Conservation (phyloP, 2,888 invertebrate species). For the Yponomeuta cagnagella region DNA sequence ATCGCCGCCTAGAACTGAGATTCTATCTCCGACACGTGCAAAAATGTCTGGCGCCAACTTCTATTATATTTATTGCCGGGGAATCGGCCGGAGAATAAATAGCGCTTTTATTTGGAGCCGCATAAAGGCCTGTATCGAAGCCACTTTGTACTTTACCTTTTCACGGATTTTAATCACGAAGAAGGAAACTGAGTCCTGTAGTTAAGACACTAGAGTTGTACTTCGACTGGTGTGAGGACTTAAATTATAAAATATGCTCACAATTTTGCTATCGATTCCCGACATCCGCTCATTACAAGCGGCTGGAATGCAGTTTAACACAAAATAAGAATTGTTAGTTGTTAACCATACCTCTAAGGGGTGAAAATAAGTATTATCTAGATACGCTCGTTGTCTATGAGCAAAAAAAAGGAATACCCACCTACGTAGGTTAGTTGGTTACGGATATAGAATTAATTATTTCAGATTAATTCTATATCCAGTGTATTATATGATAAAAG, state of each 20-base stretch:
- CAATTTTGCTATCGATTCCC: slow-evolving; percentile 68
- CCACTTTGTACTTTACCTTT: slow-evolving; percentile 43
- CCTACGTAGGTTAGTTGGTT: no score
- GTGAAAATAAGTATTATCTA: slow-evolving; percentile 42
- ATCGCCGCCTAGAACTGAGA: slow-evolving; percentile 44
- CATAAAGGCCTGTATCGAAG: slow-evolving; percentile 50
- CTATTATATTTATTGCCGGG: slow-evolving; percentile 52
- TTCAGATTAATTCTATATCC: no score
- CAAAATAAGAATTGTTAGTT: slow-evolving; percentile 53
- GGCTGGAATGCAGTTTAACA: slow-evolving; percentile 65
- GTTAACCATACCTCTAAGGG: slow-evolving; percentile 30
- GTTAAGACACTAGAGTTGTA: slow-evolving; percentile 15
- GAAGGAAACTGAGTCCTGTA: neutral
- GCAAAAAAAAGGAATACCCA: neutral
- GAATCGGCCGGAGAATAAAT: slow-evolving; percentile 47
- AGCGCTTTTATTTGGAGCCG: slow-evolving; percentile 41
- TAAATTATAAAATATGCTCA: slow-evolving; percentile 60
- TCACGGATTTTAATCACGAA: slow-evolving; percentile 32
- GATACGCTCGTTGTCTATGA: neutral
- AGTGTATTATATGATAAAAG: no score
- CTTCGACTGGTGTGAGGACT: slow-evolving; percentile 22
- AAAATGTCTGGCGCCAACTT: slow-evolving; percentile 57
- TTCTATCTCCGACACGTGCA: slow-evolving; percentile 57
- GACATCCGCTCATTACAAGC: slow-evolving; percentile 71
- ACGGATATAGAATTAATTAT: no score